Percentiles rank a stretch among this genome's conserved stretches.
phyloP scores from a whole-genome alignment of 2,113 vertebrate species.

The Equus przewalskii region DNA sequence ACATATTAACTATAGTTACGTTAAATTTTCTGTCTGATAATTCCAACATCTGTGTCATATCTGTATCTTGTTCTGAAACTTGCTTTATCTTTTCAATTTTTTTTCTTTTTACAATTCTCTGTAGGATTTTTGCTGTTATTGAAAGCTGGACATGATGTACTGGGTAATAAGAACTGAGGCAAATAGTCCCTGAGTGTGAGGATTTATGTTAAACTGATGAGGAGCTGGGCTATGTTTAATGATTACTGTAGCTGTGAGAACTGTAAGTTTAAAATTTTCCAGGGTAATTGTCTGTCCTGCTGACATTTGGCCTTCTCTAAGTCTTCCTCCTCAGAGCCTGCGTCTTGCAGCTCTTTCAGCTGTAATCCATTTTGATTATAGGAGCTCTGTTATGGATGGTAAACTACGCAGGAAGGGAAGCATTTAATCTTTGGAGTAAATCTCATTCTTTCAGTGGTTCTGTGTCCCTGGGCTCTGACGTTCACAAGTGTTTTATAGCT shows the following conservation, averaged over 20 bases:
- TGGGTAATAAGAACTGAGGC: background rate
- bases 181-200: background rate
- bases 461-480: background rate
- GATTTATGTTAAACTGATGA: background rate
- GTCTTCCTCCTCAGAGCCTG: background rate
- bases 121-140: background rate
- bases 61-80: background rate
- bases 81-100: background rate
- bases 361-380: background rate
- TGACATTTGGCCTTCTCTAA: background rate
- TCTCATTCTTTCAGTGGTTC: background rate
- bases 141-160: background rate
- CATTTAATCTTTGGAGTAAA: background rate
- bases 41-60: background rate
- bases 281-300: background rate
- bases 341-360: background rate
- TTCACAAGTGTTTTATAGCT: background rate
- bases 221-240: background rate
- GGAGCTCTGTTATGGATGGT: background rate
- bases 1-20: background rate
- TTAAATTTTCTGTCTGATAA: background rate
- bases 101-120: background rate
- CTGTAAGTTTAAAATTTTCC: background rate
- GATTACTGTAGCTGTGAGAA: background rate
- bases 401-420: background rate